Evolutionary conservation across 2,797 vertebrate genomes (phyloP), one percentile per base, ranked within the genome.

Genomic region (Zonotrichia albicollis): DNA sequence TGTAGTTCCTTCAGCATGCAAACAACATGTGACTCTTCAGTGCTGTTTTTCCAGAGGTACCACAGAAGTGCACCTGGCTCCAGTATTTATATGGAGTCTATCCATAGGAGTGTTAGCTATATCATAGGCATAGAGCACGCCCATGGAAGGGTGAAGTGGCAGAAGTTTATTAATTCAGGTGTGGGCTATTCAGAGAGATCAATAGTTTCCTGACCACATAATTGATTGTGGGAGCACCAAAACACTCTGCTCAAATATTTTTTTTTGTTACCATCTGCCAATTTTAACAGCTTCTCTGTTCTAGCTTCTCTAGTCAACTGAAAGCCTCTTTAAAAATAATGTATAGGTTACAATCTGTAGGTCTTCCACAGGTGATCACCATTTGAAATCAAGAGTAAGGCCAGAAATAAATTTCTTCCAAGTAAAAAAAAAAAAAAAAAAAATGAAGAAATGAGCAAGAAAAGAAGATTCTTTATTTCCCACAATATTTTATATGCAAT

Each of bases 171-270:
- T 90, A 74, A 51, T 89, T 89, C 32, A 45, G 60, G 53, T 77
- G 19, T 42, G 51, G 30, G 67, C 14, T 51, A 40, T 90, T 91
- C 67, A 57, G 16, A 42, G 54, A 58, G 45, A 83, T 90, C 84
- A 67, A 17, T 87, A 77, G 25, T 32, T 84, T 90, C 46, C 86
- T 89, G 80, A 91, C 93, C 77, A 72, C 1, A 4, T 42, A 77
- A 89, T 84, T 84, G 77, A 93, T 95, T 87, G 86, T 90, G 71
- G 74, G 76, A 84, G 12, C 60, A 75, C 36, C 81, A 87, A 71
- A 92, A 82, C 29, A 19, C 25, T 45, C 11, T 76, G 38, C 14
- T 92, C 45, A 82, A 88, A 73, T 74, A 45, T 10, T 46, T 1
- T 6, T 6, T 90, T 94, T 89, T 90, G 38, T 92, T 92, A 64